Conservation (phyloP, 1,140 invertebrate species). For the Sweltsa coloradensis region DNA sequence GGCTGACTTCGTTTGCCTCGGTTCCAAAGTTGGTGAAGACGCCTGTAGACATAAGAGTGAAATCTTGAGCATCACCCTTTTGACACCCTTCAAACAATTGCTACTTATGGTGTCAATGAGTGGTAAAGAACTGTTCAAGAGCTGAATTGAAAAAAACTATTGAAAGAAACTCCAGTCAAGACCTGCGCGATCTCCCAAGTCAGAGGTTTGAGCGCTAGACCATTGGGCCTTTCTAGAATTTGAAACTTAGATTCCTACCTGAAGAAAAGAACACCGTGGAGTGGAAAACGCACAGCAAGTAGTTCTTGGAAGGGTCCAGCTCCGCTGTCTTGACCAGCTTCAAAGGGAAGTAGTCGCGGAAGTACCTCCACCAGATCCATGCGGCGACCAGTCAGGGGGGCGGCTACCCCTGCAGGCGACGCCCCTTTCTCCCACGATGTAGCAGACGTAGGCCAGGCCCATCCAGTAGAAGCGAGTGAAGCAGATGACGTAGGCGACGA, state of each 20-base stretch:
- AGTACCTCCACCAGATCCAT: slow-evolving; percentile 59
- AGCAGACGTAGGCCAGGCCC: slow-evolving; percentile 47
- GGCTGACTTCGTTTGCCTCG: slow-evolving; percentile 52
- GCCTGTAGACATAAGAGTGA: no score
- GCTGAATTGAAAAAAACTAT: no score
- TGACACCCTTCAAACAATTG: no score
- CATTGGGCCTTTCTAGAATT: no score
- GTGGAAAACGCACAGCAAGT: slow-evolving; percentile 78
- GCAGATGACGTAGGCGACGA: slow-evolving; percentile 36
- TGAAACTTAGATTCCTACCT: no score
- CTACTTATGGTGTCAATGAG: no score
- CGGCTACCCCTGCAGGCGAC: slow-evolving; percentile 45
- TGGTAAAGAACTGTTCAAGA: no score
- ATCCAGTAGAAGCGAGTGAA: slow-evolving; percentile 35
- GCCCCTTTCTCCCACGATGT: slow-evolving; percentile 54
- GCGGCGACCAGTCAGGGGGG: slow-evolving; percentile 58
- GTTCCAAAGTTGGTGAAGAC: slow-evolving; percentile 68
- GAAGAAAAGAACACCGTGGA: slow-evolving; percentile 78
- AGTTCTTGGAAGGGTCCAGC: slow-evolving; percentile 66
- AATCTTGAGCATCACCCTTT: no score
- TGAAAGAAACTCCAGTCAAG: no score
- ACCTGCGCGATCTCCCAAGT: no score
- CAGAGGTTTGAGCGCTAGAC: no score
- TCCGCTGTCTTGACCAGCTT: slow-evolving; percentile 70
- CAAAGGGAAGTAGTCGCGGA: slow-evolving; percentile 73